A percentile compares a stretch with the other conserved stretches of the same genome.
phyloP scores from a whole-genome alignment of 2,888 invertebrate genomes.

The Mythimna vitellina region DNA sequence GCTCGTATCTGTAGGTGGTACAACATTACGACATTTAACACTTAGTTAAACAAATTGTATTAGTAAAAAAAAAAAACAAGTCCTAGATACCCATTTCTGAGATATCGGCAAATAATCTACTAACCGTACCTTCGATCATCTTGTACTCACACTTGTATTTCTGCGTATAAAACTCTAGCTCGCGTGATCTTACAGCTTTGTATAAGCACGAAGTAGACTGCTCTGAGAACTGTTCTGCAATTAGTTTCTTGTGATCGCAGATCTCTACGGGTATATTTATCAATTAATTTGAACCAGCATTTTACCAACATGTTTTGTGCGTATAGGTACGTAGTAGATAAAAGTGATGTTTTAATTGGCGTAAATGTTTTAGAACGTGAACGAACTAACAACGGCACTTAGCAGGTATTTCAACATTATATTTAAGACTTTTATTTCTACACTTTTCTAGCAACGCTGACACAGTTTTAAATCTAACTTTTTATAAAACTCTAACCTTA shows the following conservation, averaged over 20 bases:
- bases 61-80: not conserved
- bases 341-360: not conserved
- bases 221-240: not conserved
- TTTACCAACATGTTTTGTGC: not conserved
- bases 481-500: not conserved
- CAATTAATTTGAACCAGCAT: not conserved
- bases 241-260: not conserved
- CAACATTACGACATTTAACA: not conserved
- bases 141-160: not conserved
- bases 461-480: slow-evolving; percentile 17
- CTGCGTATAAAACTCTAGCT: not conserved
- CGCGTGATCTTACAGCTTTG: slow-evolving; percentile 5
- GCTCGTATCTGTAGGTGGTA: not conserved
- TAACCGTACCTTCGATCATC: not conserved
- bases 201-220: not conserved
- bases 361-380: not conserved
- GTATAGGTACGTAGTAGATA: not conserved
- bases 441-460: not conserved
- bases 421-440: not conserved
- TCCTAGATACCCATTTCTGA: not conserved
- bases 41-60: not conserved
- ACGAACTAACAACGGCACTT: not conserved
- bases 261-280: not conserved
- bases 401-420: not conserved
- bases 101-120: not conserved